phyloP scores from a whole-genome alignment of 2,113 vertebrate genomes.

The Lota lota region DNA sequence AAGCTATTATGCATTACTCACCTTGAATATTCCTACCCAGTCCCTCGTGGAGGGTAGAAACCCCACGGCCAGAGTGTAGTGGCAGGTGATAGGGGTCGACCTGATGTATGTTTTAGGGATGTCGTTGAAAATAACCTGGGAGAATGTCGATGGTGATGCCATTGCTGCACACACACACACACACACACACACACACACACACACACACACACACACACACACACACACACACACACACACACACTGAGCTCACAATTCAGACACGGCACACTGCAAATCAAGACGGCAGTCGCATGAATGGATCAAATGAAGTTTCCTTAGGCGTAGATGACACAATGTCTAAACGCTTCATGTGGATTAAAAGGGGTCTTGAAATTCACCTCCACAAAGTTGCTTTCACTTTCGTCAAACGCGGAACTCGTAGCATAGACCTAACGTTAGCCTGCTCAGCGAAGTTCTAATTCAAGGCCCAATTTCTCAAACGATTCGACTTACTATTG shows the following conservation, averaged over 20 bases:
- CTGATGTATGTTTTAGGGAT: conserved; percentile 58
- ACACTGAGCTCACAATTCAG: not conserved
- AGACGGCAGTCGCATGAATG: too few species aligned
- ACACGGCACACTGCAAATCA: too few species aligned
- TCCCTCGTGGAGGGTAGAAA: conserved; percentile 58
- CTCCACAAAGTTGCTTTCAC: too few species aligned
- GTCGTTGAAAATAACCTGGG: conserved; percentile 73
- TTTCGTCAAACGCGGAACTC: too few species aligned
- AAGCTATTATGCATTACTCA: conserved; percentile 25
- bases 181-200: not conserved
- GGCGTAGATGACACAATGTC: too few species aligned
- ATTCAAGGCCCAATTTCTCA: too few species aligned
- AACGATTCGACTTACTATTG: too few species aligned
- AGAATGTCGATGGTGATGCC: conserved; percentile 49
- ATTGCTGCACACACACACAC: conserved; percentile 11
- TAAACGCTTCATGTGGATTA: too few species aligned
- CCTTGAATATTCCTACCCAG: conserved; percentile 80
- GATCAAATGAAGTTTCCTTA: too few species aligned
- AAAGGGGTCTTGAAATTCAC: too few species aligned
- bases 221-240: not conserved
- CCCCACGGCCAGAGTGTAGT: conserved; percentile 52
- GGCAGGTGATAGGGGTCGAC: conserved; percentile 52
- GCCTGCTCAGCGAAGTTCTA: too few species aligned
- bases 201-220: not conserved
- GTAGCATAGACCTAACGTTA: too few species aligned